These are phyloP conservation scores for Charaxes varanes DNA, from an alignment of 1,140 invertebrate species.

Conservation along the genomic window DNA sequence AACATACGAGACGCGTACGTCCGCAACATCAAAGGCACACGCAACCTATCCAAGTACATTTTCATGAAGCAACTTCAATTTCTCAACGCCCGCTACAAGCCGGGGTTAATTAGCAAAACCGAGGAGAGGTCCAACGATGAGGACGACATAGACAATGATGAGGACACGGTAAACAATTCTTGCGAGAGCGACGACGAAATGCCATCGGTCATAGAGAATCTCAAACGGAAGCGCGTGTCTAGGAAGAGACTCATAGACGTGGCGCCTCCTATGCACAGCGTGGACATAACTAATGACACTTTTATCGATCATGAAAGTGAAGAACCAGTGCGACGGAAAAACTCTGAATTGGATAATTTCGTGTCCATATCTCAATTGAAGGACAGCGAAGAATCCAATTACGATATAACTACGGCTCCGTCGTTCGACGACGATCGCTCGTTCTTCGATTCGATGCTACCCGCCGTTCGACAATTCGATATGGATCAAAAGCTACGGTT, in stretches of 20 bases:
- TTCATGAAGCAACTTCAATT: slow-evolving; percentile 41
- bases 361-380: neutral
- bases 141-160: neutral
- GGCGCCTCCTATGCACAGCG: too few species aligned
- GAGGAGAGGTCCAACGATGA: slow-evolving; percentile 1
- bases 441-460: slow-evolving; percentile 43
- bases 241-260: too few species aligned
- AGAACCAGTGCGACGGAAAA: neutral
- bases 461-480: slow-evolving; percentile 37
- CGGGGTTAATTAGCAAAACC: slow-evolving; percentile 4
- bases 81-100: slow-evolving; percentile 34
- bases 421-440: slow-evolving; percentile 38
- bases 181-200: slow-evolving; percentile 25
- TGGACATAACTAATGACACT: slow-evolving; percentile 32
- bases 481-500: slow-evolving; percentile 47
- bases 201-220: slow-evolving; percentile 29
- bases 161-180: neutral
- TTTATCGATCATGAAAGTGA: neutral
- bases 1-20: slow-evolving; percentile 54
- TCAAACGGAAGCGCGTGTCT: slow-evolving; percentile 21
- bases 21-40: slow-evolving; percentile 27
- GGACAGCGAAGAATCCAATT: neutral
- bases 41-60: slow-evolving; percentile 32
- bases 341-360: neutral
- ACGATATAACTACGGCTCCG: neutral